Evolutionary conservation across 30 jellyfish, hydroid and myxozoan genomes (phyloP).

Genomic region (Hydractinia echinata): DNA sequence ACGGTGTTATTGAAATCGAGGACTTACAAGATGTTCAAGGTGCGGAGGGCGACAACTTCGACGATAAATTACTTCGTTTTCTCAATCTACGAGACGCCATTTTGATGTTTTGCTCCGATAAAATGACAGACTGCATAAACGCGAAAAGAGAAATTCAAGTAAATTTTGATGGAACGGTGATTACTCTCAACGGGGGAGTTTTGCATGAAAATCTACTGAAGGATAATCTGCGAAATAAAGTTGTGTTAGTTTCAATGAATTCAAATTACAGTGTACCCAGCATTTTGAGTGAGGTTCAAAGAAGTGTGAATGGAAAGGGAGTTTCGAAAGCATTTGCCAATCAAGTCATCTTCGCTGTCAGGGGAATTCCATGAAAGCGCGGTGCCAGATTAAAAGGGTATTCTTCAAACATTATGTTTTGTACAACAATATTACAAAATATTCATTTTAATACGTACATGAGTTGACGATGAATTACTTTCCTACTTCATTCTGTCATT

Average conservation of each 20-base stretch:
- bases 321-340: constrained; percentile 9
- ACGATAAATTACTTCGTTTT: neutral
- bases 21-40: constrained; percentile 1
- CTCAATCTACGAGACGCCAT: neutral
- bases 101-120: neutral
- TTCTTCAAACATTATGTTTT: too few species aligned
- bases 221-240: constrained; percentile 7
- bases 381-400: neutral
- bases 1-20: neutral
- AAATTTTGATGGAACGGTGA: neutral
- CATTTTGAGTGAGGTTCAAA: neutral
- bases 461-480: too few species aligned
- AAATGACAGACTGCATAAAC: neutral
- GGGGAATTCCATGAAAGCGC: neutral
- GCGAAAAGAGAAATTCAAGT: neutral
- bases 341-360: neutral
- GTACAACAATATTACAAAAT: too few species aligned
- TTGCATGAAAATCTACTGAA: neutral
- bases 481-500: too few species aligned
- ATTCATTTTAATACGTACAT: too few species aligned
- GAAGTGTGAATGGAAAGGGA: neutral
- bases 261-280: neutral
- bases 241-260: neutral
- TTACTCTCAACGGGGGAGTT: neutral
- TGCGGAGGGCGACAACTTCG: neutral